These are phyloP conservation scores for Therioaphis trifolii DNA, from an alignment of 2,888 invertebrate species.

Conservation along the genomic window DNA sequence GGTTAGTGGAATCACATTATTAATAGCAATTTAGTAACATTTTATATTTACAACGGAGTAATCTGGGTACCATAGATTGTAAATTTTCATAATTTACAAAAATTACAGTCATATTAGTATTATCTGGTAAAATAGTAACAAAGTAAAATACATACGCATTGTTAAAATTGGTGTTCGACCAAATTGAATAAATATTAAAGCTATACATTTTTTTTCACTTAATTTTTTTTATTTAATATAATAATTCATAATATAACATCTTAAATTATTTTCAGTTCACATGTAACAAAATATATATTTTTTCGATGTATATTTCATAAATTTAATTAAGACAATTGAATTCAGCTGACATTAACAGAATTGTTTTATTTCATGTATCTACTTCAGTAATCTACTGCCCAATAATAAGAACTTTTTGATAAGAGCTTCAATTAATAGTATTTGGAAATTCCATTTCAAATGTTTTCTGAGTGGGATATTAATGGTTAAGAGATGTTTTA, in stretches of 20 bases:
- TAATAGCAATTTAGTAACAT: constrained; percentile 6
- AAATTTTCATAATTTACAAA: background rate
- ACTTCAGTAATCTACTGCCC: background rate
- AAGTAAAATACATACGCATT: constrained; percentile 15
- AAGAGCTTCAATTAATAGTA: background rate
- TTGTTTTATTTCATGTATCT: background rate
- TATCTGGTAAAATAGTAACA: background rate
- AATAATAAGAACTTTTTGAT: constrained; percentile 33
- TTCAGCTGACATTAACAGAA: background rate
- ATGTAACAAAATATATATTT: background rate
- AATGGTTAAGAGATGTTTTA: background rate
- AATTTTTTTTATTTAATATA: background rate
- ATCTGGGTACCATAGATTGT: constrained; percentile 17
- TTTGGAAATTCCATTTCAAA: constrained; percentile 18
- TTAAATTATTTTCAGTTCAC: background rate
- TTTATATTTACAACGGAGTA: constrained; percentile 9
- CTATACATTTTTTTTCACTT: background rate
- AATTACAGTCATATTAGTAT: background rate
- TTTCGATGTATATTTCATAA: background rate
- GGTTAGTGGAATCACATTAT: constrained; percentile 47
- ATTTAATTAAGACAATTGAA: background rate
- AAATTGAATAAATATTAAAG: background rate
- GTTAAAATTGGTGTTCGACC: constrained; percentile 37
- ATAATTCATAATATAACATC: background rate
- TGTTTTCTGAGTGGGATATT: constrained; percentile 29